These are phyloP conservation scores for Parnassius glacialis DNA, from an alignment of 2,888 invertebrate species.

Conservation along the genomic window DNA sequence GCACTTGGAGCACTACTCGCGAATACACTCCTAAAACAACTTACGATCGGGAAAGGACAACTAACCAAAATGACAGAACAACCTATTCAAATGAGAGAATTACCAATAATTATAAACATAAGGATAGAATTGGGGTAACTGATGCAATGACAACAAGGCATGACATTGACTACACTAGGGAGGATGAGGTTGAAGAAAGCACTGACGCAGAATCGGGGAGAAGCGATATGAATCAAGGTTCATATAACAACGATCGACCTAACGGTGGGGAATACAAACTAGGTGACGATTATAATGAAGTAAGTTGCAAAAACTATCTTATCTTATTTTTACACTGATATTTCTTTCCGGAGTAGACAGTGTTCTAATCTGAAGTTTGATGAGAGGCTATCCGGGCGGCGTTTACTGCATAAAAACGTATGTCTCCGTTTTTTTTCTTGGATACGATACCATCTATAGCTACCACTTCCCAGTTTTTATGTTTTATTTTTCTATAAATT, in stretches of 20 bases:
- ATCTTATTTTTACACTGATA: background rate
- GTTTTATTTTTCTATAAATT: too few species aligned
- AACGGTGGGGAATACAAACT: constrained; percentile 1
- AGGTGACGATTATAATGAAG: constrained; percentile 16
- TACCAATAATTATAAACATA: background rate
- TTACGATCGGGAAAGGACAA: background rate
- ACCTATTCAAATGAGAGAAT: background rate
- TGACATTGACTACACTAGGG: background rate
- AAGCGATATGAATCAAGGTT: background rate
- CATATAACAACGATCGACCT: background rate
- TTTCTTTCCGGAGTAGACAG: background rate
- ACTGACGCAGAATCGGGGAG: constrained; percentile 5
- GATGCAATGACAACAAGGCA: constrained; percentile 4
- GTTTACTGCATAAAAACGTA: too few species aligned
- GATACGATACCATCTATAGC: too few species aligned
- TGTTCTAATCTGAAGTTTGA: background rate
- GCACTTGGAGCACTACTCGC: constrained; percentile 1
- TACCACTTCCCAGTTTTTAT: too few species aligned
- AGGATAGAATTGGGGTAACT: background rate
- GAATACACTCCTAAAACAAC: background rate
- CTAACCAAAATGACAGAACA: background rate
- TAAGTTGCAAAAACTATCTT: background rate
- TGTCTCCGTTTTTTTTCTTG: too few species aligned
- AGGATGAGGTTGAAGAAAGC: constrained; percentile 1
- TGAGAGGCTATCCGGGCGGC: too few species aligned